Evolutionary conservation across 2,113 vertebrate species (phyloP), one percentile per base, ranked within the genome.

Genomic region (Oreochromis spilurus): DNA sequence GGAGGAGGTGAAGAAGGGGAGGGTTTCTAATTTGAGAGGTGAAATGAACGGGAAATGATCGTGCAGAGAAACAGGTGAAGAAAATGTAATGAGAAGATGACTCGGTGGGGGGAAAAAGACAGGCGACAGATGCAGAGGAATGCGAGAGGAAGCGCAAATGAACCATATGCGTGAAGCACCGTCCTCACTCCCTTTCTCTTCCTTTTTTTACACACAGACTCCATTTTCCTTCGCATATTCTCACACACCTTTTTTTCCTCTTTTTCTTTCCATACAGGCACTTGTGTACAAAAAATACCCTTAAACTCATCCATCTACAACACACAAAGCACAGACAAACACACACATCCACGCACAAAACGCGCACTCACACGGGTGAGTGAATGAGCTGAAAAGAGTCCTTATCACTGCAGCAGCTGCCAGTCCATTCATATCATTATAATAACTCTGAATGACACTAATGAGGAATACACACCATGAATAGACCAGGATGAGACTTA

Each of bases 331-430:
- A 72, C 67, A 70, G 12, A 24, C 53, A 78, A 12, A 54, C 13
- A 45, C 40, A 54, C 31, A 78, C 72, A 81, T 17, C 84, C 8
- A 31, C 13, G 12, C 26, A 26, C 9, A 43, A 12, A 67, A 26
- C 21, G 19, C 36, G 1, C 82, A 67, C 77, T 67, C 16, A 8
- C 58, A 84, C 1, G 72, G 55, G 79, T 19, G 79, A 72, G 62
- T 65, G 78, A 84, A 77, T 36, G 70, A 81, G 83, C 65, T n/a
- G 16, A 62, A 79, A 58, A 67, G 40, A 83, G 83, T 55, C 62
- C 77, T 89, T 84, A 90, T 87, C 75, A 53, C 87, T 81, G 83
- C 86, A 80, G 86, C 93, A 94, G 93, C 91, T 93, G 94, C 83
- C 55, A 67, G 81, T 90, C 84, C 89, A 91, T 94, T 95, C 91